phyloP scores from a whole-genome alignment of 1,140 invertebrate species.

The Stegodyphus mimosarum region DNA sequence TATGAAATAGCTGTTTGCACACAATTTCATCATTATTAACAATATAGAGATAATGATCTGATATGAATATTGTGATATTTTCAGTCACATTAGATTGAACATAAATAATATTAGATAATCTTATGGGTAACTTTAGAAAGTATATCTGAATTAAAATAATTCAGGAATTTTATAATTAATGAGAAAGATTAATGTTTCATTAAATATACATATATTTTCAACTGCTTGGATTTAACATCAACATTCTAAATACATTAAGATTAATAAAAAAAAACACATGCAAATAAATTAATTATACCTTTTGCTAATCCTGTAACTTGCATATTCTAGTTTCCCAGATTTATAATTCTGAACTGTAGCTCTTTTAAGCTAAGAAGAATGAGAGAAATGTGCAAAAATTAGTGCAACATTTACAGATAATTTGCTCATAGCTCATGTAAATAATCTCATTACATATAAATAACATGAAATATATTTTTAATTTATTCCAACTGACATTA shows the following conservation, averaged over 20 bases:
- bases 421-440: too few relatives aligned
- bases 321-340: conserved; percentile 89
- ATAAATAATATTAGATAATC: not conserved
- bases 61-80: too few relatives aligned
- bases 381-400: not conserved
- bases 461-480: not conserved
- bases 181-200: not conserved
- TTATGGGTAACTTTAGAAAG: not conserved
- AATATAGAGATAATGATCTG: too few relatives aligned
- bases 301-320: conserved; percentile 97
- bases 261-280: not conserved
- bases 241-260: not conserved
- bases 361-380: conserved; percentile 79
- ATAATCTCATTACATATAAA: not conserved
- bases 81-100: not conserved
- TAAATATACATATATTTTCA: too few relatives aligned
- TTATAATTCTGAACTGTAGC: conserved; percentile 97
- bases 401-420: too few relatives aligned
- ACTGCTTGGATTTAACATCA: too few relatives aligned
- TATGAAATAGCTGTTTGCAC: too few relatives aligned
- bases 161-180: not conserved
- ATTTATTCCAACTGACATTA: not conserved
- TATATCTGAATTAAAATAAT: not conserved
- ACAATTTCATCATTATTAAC: too few relatives aligned
- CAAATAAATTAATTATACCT: conserved; percentile 68